Base-by-base conservation (phyloP, 2,888 invertebrate species). In the Thera britannica region DNA sequence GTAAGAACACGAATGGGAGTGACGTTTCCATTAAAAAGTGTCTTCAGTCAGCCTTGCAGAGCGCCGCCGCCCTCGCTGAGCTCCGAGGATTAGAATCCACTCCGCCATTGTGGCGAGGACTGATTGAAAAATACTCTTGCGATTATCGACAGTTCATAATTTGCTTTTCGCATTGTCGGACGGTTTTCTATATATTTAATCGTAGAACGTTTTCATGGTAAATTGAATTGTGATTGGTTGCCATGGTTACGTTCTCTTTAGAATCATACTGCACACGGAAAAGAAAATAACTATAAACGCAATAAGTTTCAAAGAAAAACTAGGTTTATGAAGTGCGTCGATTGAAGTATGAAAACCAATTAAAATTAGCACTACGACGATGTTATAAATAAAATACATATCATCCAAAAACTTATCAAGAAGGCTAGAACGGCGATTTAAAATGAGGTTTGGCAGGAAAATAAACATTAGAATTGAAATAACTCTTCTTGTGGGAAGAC, bases 1-100 rank as follows among this genome's bases (percentile, higher is more conserved):
- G 71, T 62, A 65, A 58, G 72, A 71, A 73, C 55, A 59, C 54
- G 78, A 75, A 70, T 83, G 83, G 67, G 63, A 59, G 72, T 81
- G 83, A 83, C 83, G 74, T 78, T 82, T 81, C 83, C 79, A 83
- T 83, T 83, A 83, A 78, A 77, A 61, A 61, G 5, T 60, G 70
- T 67, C 73, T 79, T 73, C 54, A 71, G 67, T 70, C 64, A 51
- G 68, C 55, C 34, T 48, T 61, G 62, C 72, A 67, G 6, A 0
- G 23, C 23, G 23, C 23, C 23, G 23, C 23, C 23, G 23, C 23
- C 23, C 23, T 23, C 70, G 68, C 72, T 72, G 59, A 38, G 59
- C 59, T 71, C 62, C 12, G 44, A 12, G 65, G 68, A 61, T 65
- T 62, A 63, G 51, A 62, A 60, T 57, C 65, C 56, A 51, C 61